Conservation (phyloP, 2,113 vertebrate genomes). For the Macroglossus sobrinus region DNA sequence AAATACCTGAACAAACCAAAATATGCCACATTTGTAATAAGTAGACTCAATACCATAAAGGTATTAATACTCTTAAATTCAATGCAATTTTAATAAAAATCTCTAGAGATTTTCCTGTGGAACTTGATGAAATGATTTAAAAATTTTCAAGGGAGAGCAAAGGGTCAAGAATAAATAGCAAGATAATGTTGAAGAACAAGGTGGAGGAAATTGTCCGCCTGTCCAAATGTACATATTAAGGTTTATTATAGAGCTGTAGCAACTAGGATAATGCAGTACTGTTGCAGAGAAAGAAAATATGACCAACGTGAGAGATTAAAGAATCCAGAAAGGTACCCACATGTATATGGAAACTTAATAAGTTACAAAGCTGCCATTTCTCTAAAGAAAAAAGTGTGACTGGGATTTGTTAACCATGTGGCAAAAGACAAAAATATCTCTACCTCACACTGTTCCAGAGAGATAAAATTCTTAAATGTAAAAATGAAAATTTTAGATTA, state of each 20-base stretch:
- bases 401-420: background rate
- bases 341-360: background rate
- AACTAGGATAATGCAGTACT: background rate
- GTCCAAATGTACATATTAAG: background rate
- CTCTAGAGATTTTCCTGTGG: background rate
- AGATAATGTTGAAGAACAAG: background rate
- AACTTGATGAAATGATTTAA: background rate
- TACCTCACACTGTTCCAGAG: background rate
- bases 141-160: background rate
- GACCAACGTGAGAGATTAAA: background rate
- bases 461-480: background rate
- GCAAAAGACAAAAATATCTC: background rate
- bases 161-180: background rate
- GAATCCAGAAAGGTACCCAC: background rate
- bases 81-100: background rate
- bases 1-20: constrained; percentile 1
- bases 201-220: background rate
- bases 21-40: background rate
- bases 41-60: background rate
- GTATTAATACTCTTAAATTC: background rate
- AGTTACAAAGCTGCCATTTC: background rate
- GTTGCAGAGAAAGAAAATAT: background rate
- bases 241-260: background rate
- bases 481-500: background rate
- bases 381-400: background rate